Conservation (phyloP, 2,797 vertebrate species). For the Schizopygopsis pylzovi region DNA sequence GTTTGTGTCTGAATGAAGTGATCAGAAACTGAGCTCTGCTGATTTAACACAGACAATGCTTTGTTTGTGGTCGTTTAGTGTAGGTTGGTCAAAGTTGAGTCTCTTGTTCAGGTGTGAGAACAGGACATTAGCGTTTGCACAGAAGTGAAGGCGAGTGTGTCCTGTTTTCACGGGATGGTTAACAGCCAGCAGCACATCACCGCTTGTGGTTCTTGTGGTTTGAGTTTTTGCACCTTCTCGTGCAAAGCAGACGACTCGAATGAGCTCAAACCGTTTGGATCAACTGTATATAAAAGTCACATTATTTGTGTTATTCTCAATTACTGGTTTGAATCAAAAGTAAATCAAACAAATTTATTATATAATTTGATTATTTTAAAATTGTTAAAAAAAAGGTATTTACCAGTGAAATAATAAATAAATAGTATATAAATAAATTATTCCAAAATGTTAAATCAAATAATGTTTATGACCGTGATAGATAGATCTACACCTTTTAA, state of each 20-base stretch:
- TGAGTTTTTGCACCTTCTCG: conserved; percentile 5
- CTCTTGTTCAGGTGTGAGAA: background rate
- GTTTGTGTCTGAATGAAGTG: background rate
- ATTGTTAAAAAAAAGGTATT: too few species aligned
- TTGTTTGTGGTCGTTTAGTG: background rate
- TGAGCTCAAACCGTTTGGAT: background rate
- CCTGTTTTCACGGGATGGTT: background rate
- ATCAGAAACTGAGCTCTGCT: background rate
- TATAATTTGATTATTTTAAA: too few species aligned
- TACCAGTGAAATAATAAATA: too few species aligned
- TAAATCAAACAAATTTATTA: too few species aligned
- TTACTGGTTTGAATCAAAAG: background rate
- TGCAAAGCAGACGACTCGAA: background rate
- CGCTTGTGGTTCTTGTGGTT: conserved; percentile 40
- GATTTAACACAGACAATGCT: background rate
- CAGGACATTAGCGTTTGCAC: background rate
- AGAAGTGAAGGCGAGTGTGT: background rate
- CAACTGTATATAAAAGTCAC: background rate
- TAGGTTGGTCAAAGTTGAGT: background rate
- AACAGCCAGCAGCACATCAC: background rate
- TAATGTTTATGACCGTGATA: too few species aligned
- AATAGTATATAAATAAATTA: too few species aligned
- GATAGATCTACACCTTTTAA: too few species aligned
- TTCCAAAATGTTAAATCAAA: too few species aligned
- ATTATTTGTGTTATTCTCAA: background rate